phyloP scores from a whole-genome alignment of 2,113 vertebrate genomes.

The Microtus richardsoni region DNA sequence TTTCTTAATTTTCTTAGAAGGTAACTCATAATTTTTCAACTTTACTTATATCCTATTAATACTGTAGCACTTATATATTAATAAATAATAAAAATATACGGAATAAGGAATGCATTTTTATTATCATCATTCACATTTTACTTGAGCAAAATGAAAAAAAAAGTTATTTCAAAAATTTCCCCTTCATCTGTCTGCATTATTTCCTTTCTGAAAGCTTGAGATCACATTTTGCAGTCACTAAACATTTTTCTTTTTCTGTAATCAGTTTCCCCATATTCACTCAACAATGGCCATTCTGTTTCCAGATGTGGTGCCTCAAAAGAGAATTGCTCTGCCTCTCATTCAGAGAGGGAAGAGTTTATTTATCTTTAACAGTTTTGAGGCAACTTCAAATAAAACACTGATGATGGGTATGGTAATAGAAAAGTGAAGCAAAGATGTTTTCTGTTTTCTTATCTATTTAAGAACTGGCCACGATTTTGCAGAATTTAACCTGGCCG shows the following conservation, averaged over 20 bases:
- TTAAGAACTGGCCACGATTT: constrained; percentile 33
- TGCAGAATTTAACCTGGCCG: constrained; percentile 42
- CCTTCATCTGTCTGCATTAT: constrained; percentile 35
- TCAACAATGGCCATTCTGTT: constrained; percentile 65
- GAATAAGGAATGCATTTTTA: constrained; percentile 29
- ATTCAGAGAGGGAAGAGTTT: constrained; percentile 38
- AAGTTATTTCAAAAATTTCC: constrained; percentile 6
- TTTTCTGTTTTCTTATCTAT: constrained; percentile 52
- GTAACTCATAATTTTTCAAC: constrained; percentile 1
- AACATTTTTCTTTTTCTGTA: constrained; percentile 48
- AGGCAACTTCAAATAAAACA: constrained; percentile 64
- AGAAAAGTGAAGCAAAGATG: constrained; percentile 59
- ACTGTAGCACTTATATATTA: constrained; percentile 1
- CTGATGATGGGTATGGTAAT: constrained; percentile 24
- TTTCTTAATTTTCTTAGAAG: background rate
- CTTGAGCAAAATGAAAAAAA: constrained; percentile 1
- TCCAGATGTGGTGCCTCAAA: constrained; percentile 65
- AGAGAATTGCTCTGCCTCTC: constrained; percentile 58
- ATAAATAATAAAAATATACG: constrained; percentile 38
- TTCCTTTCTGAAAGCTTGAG: constrained; percentile 58
- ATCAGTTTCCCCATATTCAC: constrained; percentile 47
- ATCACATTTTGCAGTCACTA: constrained; percentile 38
- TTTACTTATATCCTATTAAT: constrained; percentile 5
- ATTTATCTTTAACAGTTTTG: constrained; percentile 60
- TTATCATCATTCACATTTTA: constrained; percentile 39